phyloP scores from a whole-genome alignment of 2,113 vertebrate species.

The Melanostigma gelatinosum region DNA sequence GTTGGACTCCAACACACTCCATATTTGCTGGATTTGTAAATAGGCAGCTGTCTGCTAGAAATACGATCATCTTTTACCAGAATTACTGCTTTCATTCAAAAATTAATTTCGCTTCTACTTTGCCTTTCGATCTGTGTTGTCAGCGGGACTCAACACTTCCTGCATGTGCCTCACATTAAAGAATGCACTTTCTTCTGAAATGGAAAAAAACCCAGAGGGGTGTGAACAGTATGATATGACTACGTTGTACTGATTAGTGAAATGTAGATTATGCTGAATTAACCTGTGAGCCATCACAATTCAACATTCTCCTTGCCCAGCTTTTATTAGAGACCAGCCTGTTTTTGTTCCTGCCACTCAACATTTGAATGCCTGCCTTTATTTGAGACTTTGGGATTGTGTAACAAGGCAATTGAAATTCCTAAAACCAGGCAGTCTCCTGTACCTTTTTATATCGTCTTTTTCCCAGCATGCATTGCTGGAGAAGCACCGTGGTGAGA shows the following conservation, averaged over 20 bases:
- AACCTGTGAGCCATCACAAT: not conserved
- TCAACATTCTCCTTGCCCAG: not conserved
- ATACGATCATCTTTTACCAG: too few relatives aligned
- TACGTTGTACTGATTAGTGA: not conserved
- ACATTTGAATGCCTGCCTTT: not conserved
- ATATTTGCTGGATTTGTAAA: too few relatives aligned
- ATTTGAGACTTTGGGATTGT: not conserved
- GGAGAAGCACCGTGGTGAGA: not conserved
- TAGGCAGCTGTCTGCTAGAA: too few relatives aligned
- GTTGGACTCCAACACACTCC: too few relatives aligned
- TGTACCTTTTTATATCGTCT: not conserved
- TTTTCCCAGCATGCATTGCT: slow-evolving; percentile 34
- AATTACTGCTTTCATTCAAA: too few relatives aligned
- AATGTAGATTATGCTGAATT: not conserved
- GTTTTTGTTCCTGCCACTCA: not conserved
- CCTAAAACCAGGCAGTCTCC: not conserved
- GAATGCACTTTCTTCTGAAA: not conserved
- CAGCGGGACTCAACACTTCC: too few relatives aligned
- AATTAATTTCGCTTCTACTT: too few relatives aligned
- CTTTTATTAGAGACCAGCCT: not conserved
- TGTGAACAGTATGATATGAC: not conserved
- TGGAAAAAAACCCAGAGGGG: not conserved
- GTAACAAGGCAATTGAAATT: not conserved
- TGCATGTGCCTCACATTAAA: not conserved
- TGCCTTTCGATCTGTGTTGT: too few relatives aligned